These are phyloP conservation scores for Urocynchramus pylzowi DNA, from an alignment of 2,113 vertebrate species.

Conservation along the genomic window DNA sequence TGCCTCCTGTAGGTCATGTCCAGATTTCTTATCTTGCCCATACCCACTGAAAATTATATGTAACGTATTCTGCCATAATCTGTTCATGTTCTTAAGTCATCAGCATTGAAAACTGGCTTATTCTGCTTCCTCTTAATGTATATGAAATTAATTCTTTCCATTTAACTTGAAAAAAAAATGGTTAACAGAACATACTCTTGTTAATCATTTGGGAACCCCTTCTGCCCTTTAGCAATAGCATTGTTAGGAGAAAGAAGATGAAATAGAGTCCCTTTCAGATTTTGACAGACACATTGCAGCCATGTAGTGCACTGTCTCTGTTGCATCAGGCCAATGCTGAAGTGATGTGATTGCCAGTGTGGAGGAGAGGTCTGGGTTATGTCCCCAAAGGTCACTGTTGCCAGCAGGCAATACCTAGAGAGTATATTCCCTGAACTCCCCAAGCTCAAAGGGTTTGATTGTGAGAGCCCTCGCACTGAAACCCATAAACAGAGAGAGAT, in stretches of 20 bases:
- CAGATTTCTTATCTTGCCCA: neutral
- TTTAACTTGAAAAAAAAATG: neutral
- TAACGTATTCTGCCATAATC: neutral
- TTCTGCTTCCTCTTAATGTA: neutral
- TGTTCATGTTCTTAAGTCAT: neutral
- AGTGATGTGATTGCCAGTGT: neutral
- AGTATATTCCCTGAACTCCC: neutral
- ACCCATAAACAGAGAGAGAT: neutral
- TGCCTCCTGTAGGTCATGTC: neutral
- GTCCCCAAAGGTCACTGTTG: slow-evolving; percentile 27
- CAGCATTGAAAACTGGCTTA: neutral
- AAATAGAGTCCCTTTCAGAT: slow-evolving; percentile 36
- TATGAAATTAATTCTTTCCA: slow-evolving; percentile 1
- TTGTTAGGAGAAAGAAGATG: neutral
- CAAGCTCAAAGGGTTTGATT: slow-evolving; percentile 41
- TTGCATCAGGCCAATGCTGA: accelerated
- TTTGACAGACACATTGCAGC: neutral
- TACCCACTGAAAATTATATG: neutral
- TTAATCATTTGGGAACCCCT: slow-evolving; percentile 5
- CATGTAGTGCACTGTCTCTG: neutral
- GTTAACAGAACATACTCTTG: neutral
- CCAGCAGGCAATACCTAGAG: slow-evolving; percentile 50
- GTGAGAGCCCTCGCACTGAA: neutral
- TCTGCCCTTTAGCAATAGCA: neutral
- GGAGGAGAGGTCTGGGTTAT: slow-evolving; percentile 27